Evolutionary conservation across 2,797 vertebrate genomes (phyloP), one percentile per base, ranked within the genome.

Genomic region (Lindbergichthys nudifrons): DNA sequence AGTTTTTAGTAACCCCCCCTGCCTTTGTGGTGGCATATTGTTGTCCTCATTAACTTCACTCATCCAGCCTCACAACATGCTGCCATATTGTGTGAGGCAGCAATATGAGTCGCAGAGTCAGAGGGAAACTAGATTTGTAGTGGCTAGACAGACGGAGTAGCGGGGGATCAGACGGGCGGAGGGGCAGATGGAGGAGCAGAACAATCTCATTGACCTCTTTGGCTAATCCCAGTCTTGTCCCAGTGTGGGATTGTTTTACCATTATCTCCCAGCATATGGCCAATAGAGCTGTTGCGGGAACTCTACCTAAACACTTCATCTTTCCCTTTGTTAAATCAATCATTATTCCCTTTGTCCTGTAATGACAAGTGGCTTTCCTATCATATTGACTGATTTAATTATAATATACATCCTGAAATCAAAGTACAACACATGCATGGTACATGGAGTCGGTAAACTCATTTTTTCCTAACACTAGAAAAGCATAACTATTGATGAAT

Each of bases 211-310:
- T 88, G 88, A 89, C 77, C 86, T 82, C 69, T 80, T 32, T 48
- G 80, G 63, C 48, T 91, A 90, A 92, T 92, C 90, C 63, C 66
- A 36, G 32, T 36, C 86, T 90, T 73, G 65, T 50, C 73, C 63
- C 64, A 62, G 70, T 56, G 68, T 61, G 79, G 65, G 69, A 65
- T 73, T 73, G 69, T 73, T 76, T 58, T 21, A 21, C 42, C 60
- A 43, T 64, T 48, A 43, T 71, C 72, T 84, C n/a, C 70, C 50
- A 64, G 81, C 75, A 74, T 70, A 69, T 68, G 79, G 77, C n/a
- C 74, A 41, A 75, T 9, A 36, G 32, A 36, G 32, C 32, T 36
- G 7, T 36, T 36, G 32, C 8, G 32, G 32, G 8, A 36, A 36
- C 32, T 36, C 6, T 36, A 36, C 32, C 32, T 7, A 36, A 36